Evolutionary conservation across 2,797 vertebrate genomes (phyloP).

Genomic region (Adelosebastes latens): DNA sequence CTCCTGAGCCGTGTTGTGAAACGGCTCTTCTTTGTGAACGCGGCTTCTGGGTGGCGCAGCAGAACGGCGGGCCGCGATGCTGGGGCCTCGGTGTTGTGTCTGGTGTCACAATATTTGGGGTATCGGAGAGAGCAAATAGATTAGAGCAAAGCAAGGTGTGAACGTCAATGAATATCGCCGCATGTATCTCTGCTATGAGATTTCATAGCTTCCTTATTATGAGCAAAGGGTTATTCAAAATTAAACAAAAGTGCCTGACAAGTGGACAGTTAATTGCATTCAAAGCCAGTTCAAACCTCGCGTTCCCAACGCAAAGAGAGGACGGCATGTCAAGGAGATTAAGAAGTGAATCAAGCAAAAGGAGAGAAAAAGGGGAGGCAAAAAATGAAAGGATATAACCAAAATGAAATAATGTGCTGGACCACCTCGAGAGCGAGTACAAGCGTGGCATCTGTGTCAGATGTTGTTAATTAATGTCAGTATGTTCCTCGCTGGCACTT

Average conservation of each 20-base stretch:
- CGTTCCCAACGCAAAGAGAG: slow-evolving; percentile 70
- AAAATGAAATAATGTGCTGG: slow-evolving; percentile 87
- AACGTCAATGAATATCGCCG: slow-evolving; percentile 69
- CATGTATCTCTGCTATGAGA: slow-evolving; percentile 43
- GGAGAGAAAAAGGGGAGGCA: slow-evolving; percentile 61
- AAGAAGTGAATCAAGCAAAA: slow-evolving; percentile 75
- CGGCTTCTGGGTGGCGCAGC: slow-evolving; percentile 53
- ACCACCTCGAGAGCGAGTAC: slow-evolving; percentile 86
- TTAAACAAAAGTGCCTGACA: slow-evolving; percentile 74
- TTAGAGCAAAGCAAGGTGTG: slow-evolving; percentile 81
- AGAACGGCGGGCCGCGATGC: slow-evolving; percentile 50
- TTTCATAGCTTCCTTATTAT: slow-evolving; percentile 57
- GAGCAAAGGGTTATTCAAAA: slow-evolving; percentile 73
- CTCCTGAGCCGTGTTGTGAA: slow-evolving; percentile 48
- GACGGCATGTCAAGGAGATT: slow-evolving; percentile 82
- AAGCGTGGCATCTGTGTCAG: slow-evolving; percentile 88
- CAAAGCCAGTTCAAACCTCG: slow-evolving; percentile 62
- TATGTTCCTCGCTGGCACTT: slow-evolving; percentile 85
- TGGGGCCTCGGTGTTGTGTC: slow-evolving; percentile 71
- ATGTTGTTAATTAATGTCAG: slow-evolving; percentile 90
- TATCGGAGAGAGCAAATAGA: slow-evolving; percentile 76
- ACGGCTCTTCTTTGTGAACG: slow-evolving; percentile 57
- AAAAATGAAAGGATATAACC: slow-evolving; percentile 83
- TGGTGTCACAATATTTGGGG: slow-evolving; percentile 85
- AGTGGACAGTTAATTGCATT: slow-evolving; percentile 79